Evolutionary conservation across 2,797 vertebrate genomes (phyloP).

Genomic region (Oceanodroma leucorhoa): DNA sequence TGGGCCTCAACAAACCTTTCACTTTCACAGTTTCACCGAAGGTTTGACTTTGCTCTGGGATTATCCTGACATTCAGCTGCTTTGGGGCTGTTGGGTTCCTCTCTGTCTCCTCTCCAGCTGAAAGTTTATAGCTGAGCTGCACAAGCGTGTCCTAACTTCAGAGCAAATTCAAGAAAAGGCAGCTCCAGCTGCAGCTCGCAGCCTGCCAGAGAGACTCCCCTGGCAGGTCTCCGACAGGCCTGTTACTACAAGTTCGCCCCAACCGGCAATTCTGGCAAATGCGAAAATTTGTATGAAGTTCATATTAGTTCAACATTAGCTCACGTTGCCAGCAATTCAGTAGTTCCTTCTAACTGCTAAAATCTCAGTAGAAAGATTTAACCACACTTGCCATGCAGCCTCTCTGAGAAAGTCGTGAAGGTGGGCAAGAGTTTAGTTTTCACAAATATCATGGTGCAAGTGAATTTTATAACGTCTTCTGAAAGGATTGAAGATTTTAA

Average conservation of each 20-base stretch:
- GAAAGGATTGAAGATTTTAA: background rate
- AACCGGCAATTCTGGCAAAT: background rate
- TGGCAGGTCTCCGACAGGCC: conserved; percentile 5
- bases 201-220: conserved; percentile 24
- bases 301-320: conserved; percentile 49
- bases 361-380: background rate
- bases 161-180: background rate
- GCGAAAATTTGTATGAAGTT: conserved; percentile 8
- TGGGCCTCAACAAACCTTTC: background rate
- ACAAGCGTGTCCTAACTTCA: background rate
- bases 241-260: conserved; percentile 13
- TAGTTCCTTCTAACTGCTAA: background rate
- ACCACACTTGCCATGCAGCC: background rate
- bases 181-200: background rate
- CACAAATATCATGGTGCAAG: background rate
- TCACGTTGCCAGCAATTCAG: background rate
- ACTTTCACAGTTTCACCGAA: background rate
- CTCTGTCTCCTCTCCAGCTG: background rate
- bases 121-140: background rate
- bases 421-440: background rate
- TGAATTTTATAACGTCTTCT: background rate
- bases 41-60: background rate
- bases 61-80: background rate
- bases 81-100: background rate
- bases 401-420: background rate